Evolutionary conservation across 2,113 vertebrate species (phyloP), one percentile per base, ranked within the genome.

Genomic region (Centropristis striata): DNA sequence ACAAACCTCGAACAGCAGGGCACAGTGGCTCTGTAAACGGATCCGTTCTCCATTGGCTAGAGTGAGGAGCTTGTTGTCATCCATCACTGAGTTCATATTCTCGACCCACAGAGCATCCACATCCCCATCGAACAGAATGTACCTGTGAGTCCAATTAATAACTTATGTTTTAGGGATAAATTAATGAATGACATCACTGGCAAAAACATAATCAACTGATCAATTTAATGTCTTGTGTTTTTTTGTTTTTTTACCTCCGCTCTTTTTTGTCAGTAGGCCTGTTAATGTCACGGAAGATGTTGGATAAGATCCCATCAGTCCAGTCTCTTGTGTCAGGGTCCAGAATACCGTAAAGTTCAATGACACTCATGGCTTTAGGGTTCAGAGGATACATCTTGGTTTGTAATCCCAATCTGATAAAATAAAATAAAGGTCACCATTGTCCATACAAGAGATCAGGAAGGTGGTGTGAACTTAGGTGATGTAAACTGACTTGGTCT

Each of bases 71-170:
- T 95, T 98, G 92, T 99, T 99, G 92, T 99, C 98, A 23, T 99
- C 98, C 98, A 99, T 99, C 75, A 99, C 98, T 0, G 98, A 99
- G 91, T 99, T 99, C 98, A 99, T 99, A 88, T 99, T 99, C 86
- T 99, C 98, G 4, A 99, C 98, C 98, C 98, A 99, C 12, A 99
- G 93, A 37, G 98, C 97, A 61, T 99, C 98, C 69, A 99, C 98
- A 15, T 99, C 98, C 1, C 98, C 98, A 79, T 99, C 98, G 84
- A 99, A 99, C 59, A 99, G 92, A 70, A 99, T 97, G 72, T 99
- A 99, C 91, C 98, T 99, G 90, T 14, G 20, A 41, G 44, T 13
- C 57, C 57, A 63, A 80, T 47, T 20, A 2, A 59, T 46, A 16
- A 39, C 39, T 60, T 16, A 41, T 36, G 18, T 28, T 27, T 18